phyloP scores from a whole-genome alignment of 2,113 vertebrate species.

The Cottus gobio region DNA sequence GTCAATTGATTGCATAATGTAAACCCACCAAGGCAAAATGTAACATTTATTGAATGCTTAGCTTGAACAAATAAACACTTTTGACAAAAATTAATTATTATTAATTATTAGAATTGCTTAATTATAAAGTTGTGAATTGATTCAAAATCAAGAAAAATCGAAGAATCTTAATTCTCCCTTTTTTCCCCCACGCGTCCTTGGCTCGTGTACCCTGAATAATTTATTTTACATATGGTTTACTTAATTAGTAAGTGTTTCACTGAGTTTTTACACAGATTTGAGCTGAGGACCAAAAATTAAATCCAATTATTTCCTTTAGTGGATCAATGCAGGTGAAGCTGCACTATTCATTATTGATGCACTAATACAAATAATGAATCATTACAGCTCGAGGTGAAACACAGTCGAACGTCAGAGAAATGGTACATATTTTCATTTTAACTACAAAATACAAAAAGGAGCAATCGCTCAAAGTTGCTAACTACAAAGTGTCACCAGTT shows the following conservation, averaged over 20 bases:
- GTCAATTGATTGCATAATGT: too few species aligned
- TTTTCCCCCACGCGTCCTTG: too few species aligned
- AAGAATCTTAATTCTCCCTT: too few species aligned
- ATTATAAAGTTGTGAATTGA: too few species aligned
- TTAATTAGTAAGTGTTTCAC: not conserved
- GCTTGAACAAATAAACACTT: too few species aligned
- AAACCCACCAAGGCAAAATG: too few species aligned
- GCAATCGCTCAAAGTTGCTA: too few species aligned
- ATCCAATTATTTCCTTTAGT: not conserved
- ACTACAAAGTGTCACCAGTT: too few species aligned
- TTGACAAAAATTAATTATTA: too few species aligned
- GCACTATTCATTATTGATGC: slow-evolving; percentile 35
- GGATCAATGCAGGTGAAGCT: slow-evolving; percentile 25
- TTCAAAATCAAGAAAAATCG: too few species aligned
- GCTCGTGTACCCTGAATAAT: not conserved
- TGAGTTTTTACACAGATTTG: slow-evolving; percentile 1
- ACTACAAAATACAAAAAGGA: not conserved
- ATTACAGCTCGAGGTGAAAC: not conserved
- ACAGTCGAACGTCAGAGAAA: slow-evolving; percentile 28
- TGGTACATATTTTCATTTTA: not conserved
- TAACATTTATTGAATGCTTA: too few species aligned
- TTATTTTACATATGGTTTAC: not conserved
- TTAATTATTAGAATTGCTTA: too few species aligned
- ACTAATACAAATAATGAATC: slow-evolving; percentile 7
- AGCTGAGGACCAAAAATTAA: not conserved